Percentiles rank a stretch among this genome's conserved stretches.
These are phyloP conservation scores for Notospermus geniculatus DNA, from an alignment of 1,140 invertebrate species.

Conservation along the genomic window DNA sequence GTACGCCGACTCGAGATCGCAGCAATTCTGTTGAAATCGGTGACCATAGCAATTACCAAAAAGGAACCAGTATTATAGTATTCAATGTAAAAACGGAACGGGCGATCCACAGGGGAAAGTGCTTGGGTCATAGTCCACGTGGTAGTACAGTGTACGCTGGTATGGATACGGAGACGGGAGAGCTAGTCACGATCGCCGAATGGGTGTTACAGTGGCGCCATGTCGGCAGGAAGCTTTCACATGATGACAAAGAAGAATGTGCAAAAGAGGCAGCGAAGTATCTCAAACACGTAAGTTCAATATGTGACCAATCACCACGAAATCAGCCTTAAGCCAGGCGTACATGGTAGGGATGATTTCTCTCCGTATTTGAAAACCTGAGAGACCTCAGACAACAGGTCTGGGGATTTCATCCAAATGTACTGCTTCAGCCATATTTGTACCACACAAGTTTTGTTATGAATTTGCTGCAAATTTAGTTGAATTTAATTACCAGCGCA, in stretches of 20 bases:
- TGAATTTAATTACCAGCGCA: too few relatives aligned
- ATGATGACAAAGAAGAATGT: conserved; percentile 32
- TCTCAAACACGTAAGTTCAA: conserved; percentile 61
- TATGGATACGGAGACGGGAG: conserved; percentile 67
- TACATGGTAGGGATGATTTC: too few relatives aligned
- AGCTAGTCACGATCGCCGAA: conserved; percentile 68
- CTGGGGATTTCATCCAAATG: too few relatives aligned
- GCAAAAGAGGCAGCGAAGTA: conserved; percentile 54
- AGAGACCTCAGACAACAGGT: too few relatives aligned
- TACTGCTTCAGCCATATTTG: too few relatives aligned
- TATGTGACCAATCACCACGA: neutral
- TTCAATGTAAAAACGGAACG: conserved; percentile 41
- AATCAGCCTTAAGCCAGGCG: too few relatives aligned
- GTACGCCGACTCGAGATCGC: conserved; percentile 26
- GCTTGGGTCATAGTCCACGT: conserved; percentile 60
- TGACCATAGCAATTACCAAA: neutral
- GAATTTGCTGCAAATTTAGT: too few relatives aligned
- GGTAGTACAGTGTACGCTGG: conserved; percentile 70
- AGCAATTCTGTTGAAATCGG: conserved; percentile 1
- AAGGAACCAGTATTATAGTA: conserved; percentile 29
- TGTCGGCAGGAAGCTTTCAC: conserved; percentile 41
- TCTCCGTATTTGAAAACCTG: too few relatives aligned
- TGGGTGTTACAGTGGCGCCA: conserved; percentile 63
- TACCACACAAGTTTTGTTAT: too few relatives aligned
- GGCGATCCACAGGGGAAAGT: conserved; percentile 42